Conservation (phyloP, 1,140 invertebrate species). For the Laodelphax striatellus region DNA sequence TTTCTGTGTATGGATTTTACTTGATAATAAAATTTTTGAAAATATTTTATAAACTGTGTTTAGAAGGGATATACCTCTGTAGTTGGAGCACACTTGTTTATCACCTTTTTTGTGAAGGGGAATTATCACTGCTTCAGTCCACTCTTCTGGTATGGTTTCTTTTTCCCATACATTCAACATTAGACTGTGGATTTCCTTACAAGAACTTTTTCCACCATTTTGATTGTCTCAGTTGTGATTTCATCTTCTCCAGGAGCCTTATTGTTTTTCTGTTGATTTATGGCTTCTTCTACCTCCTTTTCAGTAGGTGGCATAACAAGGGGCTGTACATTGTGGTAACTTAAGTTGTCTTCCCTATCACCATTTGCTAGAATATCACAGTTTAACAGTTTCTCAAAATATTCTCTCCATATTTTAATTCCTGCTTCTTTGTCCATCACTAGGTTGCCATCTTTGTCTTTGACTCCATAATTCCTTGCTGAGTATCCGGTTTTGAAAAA, state of each 20-base stretch:
- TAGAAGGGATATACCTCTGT: background rate
- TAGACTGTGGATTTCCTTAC: background rate
- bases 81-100: too few species aligned
- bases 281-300: background rate
- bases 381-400: background rate
- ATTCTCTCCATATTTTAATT: background rate
- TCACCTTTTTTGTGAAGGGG: too few species aligned
- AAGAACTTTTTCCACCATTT: background rate
- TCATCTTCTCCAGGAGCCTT: background rate
- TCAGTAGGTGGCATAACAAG: background rate
- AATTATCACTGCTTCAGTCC: too few species aligned
- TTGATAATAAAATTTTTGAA: background rate
- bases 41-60: background rate
- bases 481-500: too few species aligned
- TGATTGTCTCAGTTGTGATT: background rate
- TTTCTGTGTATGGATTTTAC: background rate
- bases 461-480: background rate
- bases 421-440: background rate
- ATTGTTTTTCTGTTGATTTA: background rate
- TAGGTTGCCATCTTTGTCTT: too few species aligned
- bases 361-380: background rate
- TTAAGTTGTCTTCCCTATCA: background rate
- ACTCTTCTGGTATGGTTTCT: background rate
- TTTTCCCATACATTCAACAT: too few species aligned
- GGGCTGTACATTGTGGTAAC: background rate